These are phyloP conservation scores for Terebella lapidaria DNA, from an alignment of 2,888 invertebrate genomes.

Conservation along the genomic window DNA sequence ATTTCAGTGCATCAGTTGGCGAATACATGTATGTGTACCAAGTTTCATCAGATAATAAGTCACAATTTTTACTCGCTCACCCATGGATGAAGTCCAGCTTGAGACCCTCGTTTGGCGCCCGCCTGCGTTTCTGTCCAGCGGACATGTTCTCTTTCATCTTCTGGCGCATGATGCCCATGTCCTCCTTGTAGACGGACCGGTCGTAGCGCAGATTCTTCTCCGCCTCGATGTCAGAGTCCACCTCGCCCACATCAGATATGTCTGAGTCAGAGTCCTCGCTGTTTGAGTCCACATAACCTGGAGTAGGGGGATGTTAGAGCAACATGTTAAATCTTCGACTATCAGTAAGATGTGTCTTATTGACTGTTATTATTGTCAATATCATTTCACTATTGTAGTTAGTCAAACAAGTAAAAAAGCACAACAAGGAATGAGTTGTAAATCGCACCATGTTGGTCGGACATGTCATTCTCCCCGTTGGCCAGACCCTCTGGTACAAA, in stretches of 20 bases:
- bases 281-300: constrained; percentile 51
- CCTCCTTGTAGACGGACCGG: constrained; percentile 44
- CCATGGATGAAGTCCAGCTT: constrained; percentile 51
- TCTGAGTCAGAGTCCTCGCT: constrained; percentile 53
- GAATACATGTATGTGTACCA: no score
- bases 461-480: constrained; percentile 19
- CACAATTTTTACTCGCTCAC: no score
- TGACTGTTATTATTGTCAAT: no score
- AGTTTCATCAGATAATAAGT: no score
- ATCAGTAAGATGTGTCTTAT: no score
- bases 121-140: constrained; percentile 24
- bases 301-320: constrained; percentile 2
- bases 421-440: no score
- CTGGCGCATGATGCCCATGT: constrained; percentile 38
- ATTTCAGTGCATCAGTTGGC: no score
- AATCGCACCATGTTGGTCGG: constrained; percentile 23
- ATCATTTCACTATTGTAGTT: no score
- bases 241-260: constrained; percentile 46
- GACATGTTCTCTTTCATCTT: constrained; percentile 37
- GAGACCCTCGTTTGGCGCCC: constrained; percentile 47
- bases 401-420: no score
- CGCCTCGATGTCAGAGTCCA: constrained; percentile 52
- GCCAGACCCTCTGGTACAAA: constrained; percentile 41
- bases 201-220: constrained; percentile 51
- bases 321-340: no score